Base-by-base conservation (phyloP, 2,113 vertebrate genomes). In the Xenopus laevis region DNA sequence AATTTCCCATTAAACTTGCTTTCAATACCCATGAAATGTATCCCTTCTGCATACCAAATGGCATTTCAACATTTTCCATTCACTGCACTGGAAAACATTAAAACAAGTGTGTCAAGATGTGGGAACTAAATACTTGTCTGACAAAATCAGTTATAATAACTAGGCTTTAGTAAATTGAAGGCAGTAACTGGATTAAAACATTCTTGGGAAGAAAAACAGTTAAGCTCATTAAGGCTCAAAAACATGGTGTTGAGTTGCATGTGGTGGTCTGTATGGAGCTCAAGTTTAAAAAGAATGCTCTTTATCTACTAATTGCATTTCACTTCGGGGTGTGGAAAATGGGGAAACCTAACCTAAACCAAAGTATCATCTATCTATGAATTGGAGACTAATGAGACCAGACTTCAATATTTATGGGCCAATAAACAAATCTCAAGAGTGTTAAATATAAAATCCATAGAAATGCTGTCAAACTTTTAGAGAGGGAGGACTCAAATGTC, bases 91-190 rank as follows among this genome's bases (percentile, higher is more conserved):
- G 20, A 60, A 13, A 60, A 23, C 20, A 21, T 23, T 21, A 60
- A 27, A 60, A 9, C 1, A 60, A 60, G 21, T 18, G 13, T 23
- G 58, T 60, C 58, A 60, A 27, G 58, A 60, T 27, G 58, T 9
- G 15, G 11, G 58, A 60, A 23, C 58, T 12, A 60, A 21, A 60
- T 60, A 23, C 18, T 23, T 23, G 9, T 58, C 58, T 60, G 58
- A 60, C 58, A 23, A 60, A 60, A 23, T 60, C 58, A 60, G 4
- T 60, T 60, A 60, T 23, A 60, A 60, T 60, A 60, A 60, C 18
- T 55, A 55, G 53, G 17, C 53, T 55, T 16, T 55, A 55, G 15
- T n/a, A 55, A 55, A 55, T 55, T 55, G 17, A 13, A 55, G 53
- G 16, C 17, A n/a, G 53, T 55, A 55, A 55, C 13, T 55, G 53